Evolutionary conservation across 2,113 vertebrate species (phyloP).

Genomic region (Rhinolophus ferrumequinum): DNA sequence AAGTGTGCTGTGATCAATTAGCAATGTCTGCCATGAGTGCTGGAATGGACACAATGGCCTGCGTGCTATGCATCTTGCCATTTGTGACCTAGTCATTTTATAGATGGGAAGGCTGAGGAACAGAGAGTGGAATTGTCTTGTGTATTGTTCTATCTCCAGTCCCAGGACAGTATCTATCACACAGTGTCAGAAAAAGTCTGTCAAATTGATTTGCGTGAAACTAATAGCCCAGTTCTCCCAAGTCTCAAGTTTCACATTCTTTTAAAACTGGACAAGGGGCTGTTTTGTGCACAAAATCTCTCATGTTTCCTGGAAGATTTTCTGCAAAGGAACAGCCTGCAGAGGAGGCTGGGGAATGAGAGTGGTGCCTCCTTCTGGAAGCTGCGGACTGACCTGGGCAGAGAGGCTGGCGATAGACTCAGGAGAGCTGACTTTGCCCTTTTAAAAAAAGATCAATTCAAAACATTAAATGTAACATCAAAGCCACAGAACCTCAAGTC

Average conservation of each 20-base stretch:
- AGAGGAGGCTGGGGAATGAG: not conserved
- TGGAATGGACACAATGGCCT: not conserved
- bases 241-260: not conserved
- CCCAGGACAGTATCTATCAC: not conserved
- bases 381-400: not conserved
- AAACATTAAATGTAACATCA: not conserved
- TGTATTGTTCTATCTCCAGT: not conserved
- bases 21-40: not conserved
- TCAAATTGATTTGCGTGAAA: not conserved
- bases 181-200: not conserved
- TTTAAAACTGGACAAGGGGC: not conserved
- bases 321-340: not conserved
- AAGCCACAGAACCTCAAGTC: not conserved
- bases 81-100: not conserved
- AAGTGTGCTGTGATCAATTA: not conserved
- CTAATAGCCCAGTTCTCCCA: fast-evolving
- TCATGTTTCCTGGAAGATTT: not conserved
- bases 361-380: not conserved
- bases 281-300: not conserved
- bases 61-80: fast-evolving
- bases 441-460: not conserved
- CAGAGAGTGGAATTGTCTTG: not conserved
- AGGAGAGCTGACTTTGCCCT: not conserved
- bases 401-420: not conserved
- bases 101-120: not conserved